A percentile compares a stretch with the other conserved stretches of the same genome.
Evolutionary conservation across 2,113 vertebrate species (phyloP).

Genomic region (Brienomyrus brachyistius): DNA sequence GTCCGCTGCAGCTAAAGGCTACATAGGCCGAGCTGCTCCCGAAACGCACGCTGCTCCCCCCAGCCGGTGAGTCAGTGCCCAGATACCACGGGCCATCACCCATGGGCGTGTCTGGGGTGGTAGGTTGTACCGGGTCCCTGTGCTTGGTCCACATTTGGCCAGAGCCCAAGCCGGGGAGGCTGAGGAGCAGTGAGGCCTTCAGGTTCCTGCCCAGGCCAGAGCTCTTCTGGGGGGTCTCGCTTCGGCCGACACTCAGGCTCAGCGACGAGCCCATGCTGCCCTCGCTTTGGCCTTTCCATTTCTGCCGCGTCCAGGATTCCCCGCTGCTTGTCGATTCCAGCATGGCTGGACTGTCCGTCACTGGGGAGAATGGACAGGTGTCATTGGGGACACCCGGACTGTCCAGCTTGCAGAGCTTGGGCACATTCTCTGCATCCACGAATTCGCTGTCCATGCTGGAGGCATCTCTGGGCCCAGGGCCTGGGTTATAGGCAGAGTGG

Average conservation of each 20-base stretch:
- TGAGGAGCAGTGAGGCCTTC: slow-evolving; percentile 63
- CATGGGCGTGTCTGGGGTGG: slow-evolving; percentile 66
- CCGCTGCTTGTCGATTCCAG: slow-evolving; percentile 38
- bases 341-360: slow-evolving; percentile 65
- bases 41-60: slow-evolving; percentile 53
- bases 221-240: slow-evolving; percentile 54
- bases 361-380: slow-evolving; percentile 64
- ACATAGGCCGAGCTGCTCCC: slow-evolving; percentile 51
- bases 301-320: slow-evolving; percentile 46
- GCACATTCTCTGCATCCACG: slow-evolving; percentile 60
- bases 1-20: slow-evolving; percentile 59
- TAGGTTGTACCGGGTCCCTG: slow-evolving; percentile 68
- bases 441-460: slow-evolving; percentile 45
- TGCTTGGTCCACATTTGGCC: slow-evolving; percentile 73
- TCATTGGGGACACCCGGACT: slow-evolving; percentile 66
- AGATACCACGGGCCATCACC: slow-evolving; percentile 77
- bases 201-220: slow-evolving; percentile 61
- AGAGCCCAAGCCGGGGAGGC: slow-evolving; percentile 53
- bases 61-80: slow-evolving; percentile 52
- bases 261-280: slow-evolving; percentile 61
- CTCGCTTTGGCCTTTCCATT: slow-evolving; percentile 67
- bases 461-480: slow-evolving; percentile 49
- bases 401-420: slow-evolving; percentile 90
- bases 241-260: slow-evolving; percentile 59
- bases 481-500: slow-evolving; percentile 80